Conservation (phyloP, 2,888 invertebrate genomes). For the Ypsolopha scabrella region DNA sequence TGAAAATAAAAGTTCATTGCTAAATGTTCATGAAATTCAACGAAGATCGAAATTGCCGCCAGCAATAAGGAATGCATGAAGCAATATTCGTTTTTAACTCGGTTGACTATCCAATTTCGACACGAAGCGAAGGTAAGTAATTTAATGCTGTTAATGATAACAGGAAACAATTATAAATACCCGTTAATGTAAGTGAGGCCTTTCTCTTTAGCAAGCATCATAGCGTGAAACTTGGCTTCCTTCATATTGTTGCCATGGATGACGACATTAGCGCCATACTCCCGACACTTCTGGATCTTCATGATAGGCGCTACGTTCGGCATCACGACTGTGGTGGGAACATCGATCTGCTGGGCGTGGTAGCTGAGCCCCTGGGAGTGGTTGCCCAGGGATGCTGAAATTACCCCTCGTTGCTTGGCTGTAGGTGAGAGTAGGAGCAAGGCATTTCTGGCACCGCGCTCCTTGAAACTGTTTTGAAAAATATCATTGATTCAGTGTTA, state of each 20-base stretch:
- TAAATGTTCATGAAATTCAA: too few species aligned
- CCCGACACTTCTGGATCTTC: slow-evolving; percentile 92
- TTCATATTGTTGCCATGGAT: slow-evolving; percentile 86
- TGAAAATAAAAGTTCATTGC: too few species aligned
- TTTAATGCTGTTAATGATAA: not conserved
- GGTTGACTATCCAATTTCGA: too few species aligned
- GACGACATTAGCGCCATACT: slow-evolving; percentile 87
- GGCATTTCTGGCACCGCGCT: slow-evolving; percentile 91
- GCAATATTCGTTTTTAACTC: too few species aligned
- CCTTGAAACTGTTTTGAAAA: slow-evolving; percentile 81
- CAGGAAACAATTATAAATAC: slow-evolving; percentile 49
- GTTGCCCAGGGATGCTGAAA: slow-evolving; percentile 94
- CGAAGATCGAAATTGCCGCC: too few species aligned
- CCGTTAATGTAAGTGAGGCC: slow-evolving; percentile 89
- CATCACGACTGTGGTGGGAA: slow-evolving; percentile 93
- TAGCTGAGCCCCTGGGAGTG: slow-evolving; percentile 88
- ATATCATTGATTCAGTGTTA: too few species aligned
- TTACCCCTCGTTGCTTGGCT: slow-evolving; percentile 82
- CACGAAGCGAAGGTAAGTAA: too few species aligned
- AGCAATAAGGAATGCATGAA: too few species aligned
- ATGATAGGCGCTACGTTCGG: slow-evolving; percentile 94
- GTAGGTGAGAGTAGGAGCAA: slow-evolving; percentile 80
- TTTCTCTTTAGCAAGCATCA: slow-evolving; percentile 78
- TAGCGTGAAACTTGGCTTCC: slow-evolving; percentile 85
- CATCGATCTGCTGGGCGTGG: slow-evolving; percentile 78